These are phyloP conservation scores for Ptyas mucosa DNA, from an alignment of 2,113 vertebrate species.

Conservation along the genomic window DNA sequence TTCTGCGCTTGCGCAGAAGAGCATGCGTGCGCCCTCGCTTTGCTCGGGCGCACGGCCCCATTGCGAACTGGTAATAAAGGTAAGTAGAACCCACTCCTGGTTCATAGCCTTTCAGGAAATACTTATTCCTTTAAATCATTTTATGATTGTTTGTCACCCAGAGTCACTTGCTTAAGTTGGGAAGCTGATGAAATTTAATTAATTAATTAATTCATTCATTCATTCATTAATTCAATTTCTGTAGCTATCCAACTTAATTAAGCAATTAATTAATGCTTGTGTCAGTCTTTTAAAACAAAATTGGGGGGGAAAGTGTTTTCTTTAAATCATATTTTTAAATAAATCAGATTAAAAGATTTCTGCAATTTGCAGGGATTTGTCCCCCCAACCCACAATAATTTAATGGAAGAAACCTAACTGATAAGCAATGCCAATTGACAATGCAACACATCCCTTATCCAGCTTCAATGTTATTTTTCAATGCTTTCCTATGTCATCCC, in stretches of 20 bases:
- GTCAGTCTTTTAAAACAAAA: neutral
- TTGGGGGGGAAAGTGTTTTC: neutral
- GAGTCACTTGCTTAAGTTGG: neutral
- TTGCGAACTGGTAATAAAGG: too few relatives aligned
- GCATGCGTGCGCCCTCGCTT: too few relatives aligned
- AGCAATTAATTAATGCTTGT: neutral
- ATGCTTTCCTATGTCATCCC: conserved; percentile 45
- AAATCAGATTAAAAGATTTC: neutral
- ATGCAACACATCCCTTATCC: neutral
- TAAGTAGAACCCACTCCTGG: too few relatives aligned
- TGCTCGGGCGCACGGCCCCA: too few relatives aligned
- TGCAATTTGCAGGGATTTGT: neutral
- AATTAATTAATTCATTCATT: neutral
- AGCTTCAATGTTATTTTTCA: conserved; percentile 46
- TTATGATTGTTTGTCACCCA: neutral
- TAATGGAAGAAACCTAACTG: neutral
- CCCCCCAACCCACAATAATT: neutral
- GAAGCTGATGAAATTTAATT: too few relatives aligned
- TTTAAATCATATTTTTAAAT: neutral
- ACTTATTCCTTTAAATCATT: neutral
- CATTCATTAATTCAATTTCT: neutral
- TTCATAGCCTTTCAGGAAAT: neutral
- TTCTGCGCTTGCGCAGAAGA: too few relatives aligned
- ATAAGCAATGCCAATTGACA: neutral
- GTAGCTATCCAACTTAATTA: neutral